Conservation (phyloP, 2,888 invertebrate species). For the Gisinianus flammeolus region DNA sequence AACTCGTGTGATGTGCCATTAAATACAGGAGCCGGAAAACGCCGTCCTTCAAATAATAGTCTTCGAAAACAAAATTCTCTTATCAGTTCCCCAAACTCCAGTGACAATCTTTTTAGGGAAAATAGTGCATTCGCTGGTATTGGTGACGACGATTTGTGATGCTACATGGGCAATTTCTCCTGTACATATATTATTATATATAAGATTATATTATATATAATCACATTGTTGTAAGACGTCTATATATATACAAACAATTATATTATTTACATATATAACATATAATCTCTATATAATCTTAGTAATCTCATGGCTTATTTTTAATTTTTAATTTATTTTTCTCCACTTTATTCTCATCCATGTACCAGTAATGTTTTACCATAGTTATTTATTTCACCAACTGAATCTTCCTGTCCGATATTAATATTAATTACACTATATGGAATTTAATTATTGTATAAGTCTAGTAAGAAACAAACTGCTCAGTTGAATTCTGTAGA, state of each 20-base stretch:
- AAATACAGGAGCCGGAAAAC: slow-evolving; percentile 40
- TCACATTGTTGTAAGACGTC: too few species aligned
- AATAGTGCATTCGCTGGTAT: slow-evolving; percentile 95
- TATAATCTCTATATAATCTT: too few species aligned
- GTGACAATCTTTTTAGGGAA: slow-evolving; percentile 66
- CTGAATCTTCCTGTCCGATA: slow-evolving; percentile 3
- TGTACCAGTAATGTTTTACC: not conserved
- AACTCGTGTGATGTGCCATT: slow-evolving; percentile 58
- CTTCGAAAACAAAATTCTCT: slow-evolving; percentile 52
- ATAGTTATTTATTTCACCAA: not conserved
- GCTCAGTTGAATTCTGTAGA: too few species aligned
- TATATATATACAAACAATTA: too few species aligned
- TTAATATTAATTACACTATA: not conserved
- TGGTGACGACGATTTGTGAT: slow-evolving; percentile 82
- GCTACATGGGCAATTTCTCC: not conserved
- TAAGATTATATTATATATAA: too few species aligned
- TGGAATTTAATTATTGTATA: too few species aligned
- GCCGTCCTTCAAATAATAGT: slow-evolving; percentile 56
- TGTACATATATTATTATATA: too few species aligned
- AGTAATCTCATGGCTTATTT: too few species aligned
- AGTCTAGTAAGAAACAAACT: too few species aligned
- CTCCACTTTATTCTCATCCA: too few species aligned
- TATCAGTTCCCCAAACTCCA: slow-evolving; percentile 54
- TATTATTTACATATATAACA: too few species aligned
- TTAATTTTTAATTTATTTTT: too few species aligned